Evolutionary conservation across 2,888 invertebrate species (phyloP).

Genomic region (Drosophila falleni): DNA sequence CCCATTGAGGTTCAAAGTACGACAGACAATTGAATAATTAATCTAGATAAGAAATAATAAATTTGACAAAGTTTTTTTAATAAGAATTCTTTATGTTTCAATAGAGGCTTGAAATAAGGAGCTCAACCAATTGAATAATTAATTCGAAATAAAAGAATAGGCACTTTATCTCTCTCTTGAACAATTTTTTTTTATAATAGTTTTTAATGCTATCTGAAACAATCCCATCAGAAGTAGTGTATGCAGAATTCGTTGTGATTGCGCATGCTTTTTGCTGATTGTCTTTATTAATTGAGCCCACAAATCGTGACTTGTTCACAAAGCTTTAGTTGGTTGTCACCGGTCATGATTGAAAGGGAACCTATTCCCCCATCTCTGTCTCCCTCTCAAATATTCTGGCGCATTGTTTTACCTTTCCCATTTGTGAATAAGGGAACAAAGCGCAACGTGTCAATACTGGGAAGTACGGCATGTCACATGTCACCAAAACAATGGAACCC

Average conservation of each 20-base stretch:
- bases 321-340: constrained; percentile 65
- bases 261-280: background rate
- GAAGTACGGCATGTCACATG: constrained; percentile 74
- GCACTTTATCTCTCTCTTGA: too few relatives aligned
- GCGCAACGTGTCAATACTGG: constrained; percentile 64
- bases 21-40: background rate
- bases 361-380: background rate
- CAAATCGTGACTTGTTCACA: constrained; percentile 51
- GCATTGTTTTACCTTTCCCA: constrained; percentile 50
- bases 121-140: too few relatives aligned
- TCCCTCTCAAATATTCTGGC: background rate
- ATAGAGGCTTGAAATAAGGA: too few relatives aligned
- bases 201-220: background rate
- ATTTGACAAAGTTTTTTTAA: background rate
- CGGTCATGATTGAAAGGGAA: constrained; percentile 45
- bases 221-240: constrained; percentile 8
- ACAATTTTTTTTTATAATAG: background rate
- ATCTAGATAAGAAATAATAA: background rate
- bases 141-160: too few relatives aligned
- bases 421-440: constrained; percentile 41
- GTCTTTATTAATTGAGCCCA: constrained; percentile 64
- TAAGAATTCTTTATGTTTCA: background rate
- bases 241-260: constrained; percentile 16
- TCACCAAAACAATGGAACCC: constrained; percentile 57
- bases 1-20: background rate